Evolutionary conservation across 2,113 vertebrate genomes (phyloP).

Genomic region (Hypomesus transpacificus): DNA sequence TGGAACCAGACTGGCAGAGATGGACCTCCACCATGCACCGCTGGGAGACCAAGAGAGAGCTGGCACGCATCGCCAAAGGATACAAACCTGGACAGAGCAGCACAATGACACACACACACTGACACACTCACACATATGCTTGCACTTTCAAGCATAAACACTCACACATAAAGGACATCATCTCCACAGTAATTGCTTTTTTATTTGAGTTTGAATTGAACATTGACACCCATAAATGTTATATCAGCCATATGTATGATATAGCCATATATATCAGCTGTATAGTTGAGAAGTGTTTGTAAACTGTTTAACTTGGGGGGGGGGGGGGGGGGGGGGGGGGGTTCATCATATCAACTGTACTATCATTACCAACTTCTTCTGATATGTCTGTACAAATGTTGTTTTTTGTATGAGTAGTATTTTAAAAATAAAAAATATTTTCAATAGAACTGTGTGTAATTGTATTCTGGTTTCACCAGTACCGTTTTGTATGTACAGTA

Average conservation of each 20-base stretch:
- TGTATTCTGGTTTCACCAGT: slow-evolving; percentile 14
- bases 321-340: slow-evolving; percentile 61
- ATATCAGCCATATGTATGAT: slow-evolving; percentile 48
- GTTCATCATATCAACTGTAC: slow-evolving; percentile 50
- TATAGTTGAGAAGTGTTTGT: neutral
- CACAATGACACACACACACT: neutral
- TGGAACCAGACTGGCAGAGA: slow-evolving; percentile 34
- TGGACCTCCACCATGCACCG: slow-evolving; percentile 39
- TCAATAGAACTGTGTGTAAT: slow-evolving; percentile 57
- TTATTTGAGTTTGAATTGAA: slow-evolving; percentile 61
- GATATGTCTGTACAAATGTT: slow-evolving; percentile 59
- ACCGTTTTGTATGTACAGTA: slow-evolving; percentile 17
- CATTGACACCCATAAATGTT: slow-evolving; percentile 44
- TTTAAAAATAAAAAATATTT: slow-evolving; percentile 54
- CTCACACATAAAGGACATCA: slow-evolving; percentile 15
- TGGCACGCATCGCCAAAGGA: slow-evolving; percentile 48
- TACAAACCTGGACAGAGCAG: slow-evolving; percentile 22
- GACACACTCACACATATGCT: neutral
- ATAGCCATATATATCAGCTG: slow-evolving; percentile 46
- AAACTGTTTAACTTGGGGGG: slow-evolving; percentile 21
- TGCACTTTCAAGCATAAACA: slow-evolving; percentile 53
- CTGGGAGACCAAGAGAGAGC: slow-evolving; percentile 57
- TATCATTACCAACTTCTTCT: slow-evolving; percentile 39
- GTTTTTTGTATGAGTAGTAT: slow-evolving; percentile 29
- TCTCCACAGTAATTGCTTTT: slow-evolving; percentile 38